These are phyloP conservation scores for Clarias fuscus DNA, from an alignment of 2,797 vertebrate genomes.

Conservation along the genomic window DNA sequence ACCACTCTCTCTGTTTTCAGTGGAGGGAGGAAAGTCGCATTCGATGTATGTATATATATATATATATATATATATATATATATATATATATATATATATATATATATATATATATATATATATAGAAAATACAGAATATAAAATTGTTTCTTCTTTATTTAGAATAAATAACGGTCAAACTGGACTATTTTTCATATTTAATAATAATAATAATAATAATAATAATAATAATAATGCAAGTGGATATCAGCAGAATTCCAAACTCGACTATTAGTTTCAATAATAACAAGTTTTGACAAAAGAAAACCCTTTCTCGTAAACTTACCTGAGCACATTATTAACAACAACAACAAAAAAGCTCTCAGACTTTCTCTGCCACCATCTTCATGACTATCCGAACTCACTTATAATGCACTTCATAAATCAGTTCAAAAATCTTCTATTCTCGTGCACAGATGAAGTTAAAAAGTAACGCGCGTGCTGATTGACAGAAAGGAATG, in stretches of 20 bases:
- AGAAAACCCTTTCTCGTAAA: neutral
- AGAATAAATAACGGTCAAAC: neutral
- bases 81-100: too few species aligned
- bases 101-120: too few species aligned
- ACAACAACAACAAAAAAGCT: neutral
- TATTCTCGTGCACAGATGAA: neutral
- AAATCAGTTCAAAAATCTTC: neutral
- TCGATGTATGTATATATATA: too few species aligned
- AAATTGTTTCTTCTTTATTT: neutral
- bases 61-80: too few species aligned
- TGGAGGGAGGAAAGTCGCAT: neutral
- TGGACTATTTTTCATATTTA: neutral
- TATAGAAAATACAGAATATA: neutral
- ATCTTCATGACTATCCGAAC: neutral
- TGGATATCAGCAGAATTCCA: too few species aligned
- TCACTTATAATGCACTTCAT: neutral
- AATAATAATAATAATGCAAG: neutral
- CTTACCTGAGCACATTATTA: neutral
- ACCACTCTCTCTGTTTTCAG: neutral
- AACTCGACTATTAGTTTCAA: neutral
- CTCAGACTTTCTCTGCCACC: neutral
- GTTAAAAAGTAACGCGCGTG: constrained; percentile 57
- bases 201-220: neutral
- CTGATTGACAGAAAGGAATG: constrained; percentile 74
- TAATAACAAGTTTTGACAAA: neutral